Evolutionary conservation across 2,797 vertebrate species (phyloP), one percentile per base, ranked within the genome.

Genomic region (Parauchenoglanis punctatus): DNA sequence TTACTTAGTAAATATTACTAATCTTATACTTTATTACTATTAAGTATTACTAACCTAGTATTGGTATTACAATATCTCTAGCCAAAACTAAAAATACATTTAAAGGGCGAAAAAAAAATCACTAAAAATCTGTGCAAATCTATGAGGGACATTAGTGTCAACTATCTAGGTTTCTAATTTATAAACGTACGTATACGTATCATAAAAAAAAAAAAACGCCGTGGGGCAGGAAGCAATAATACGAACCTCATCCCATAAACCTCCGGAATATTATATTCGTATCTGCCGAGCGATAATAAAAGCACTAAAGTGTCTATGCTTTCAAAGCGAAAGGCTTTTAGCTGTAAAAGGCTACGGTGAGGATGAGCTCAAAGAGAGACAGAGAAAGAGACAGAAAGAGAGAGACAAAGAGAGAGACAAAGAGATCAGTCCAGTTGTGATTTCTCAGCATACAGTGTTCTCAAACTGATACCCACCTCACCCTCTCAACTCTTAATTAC

Each of bases 401-500:
- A 40, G 31, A 70, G 28, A 68, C 1, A 67, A 3, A 67, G 28
- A 17, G 11, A 17, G 20, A 59, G 86, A 86, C 85, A 70, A 84
- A 90, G 61, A 31, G 81, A 93, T 87, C 88, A 90, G 93, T 92
- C 88, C 81, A 56, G 77, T 90, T 65, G 86, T 1, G 7, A 61
- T 67, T 83, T 65, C 81, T 80, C 77, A 80, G 54, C 77, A 59
- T 35, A 40, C 7, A 56, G 52, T 40, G 20, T 13, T 77, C 49
- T 56, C n/a, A 20, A 31, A 17, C 25, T 20, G 44, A 76, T 7
- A 28, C 44, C 1, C 0, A 2, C 77, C 18, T 28, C 52, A 18
- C 56, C 20, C 56, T 23, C 35, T 23, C 31, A 0, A 40, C 56
- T 23, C 20, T n/a, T 44, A 40, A 61, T 44, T 44, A 81, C 23